Evolutionary conservation across 1,140 invertebrate genomes (phyloP).

Genomic region (Drosophila pallidifrons): DNA sequence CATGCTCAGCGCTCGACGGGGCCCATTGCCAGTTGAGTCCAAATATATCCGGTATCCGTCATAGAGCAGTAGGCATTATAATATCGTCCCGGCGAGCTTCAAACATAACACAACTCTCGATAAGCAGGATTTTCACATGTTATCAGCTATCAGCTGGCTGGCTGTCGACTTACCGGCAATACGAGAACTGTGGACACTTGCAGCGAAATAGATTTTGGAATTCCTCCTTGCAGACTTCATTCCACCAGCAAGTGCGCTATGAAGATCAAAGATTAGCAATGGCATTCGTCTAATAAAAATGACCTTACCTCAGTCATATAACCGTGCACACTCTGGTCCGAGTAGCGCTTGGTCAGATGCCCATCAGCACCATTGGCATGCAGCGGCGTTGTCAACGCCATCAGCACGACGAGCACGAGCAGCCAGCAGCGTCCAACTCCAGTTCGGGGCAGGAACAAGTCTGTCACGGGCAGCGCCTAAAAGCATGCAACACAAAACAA

Average conservation of each 20-base stretch:
- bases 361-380: slow-evolving; percentile 84
- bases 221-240: slow-evolving; percentile 96
- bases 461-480: slow-evolving; percentile 40
- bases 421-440: slow-evolving; percentile 24
- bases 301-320: slow-evolving; percentile 91
- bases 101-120: slow-evolving; percentile 26
- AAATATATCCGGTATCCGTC: slow-evolving; percentile 95
- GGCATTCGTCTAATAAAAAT: not conserved
- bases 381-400: slow-evolving; percentile 50
- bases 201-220: slow-evolving; percentile 94
- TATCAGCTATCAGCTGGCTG: not conserved
- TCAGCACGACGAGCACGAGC: slow-evolving; percentile 47
- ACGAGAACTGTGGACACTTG: slow-evolving; percentile 94
- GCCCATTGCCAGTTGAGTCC: slow-evolving; percentile 88
- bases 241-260: slow-evolving; percentile 96
- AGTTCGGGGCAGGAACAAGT: slow-evolving; percentile 15
- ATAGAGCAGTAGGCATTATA: slow-evolving; percentile 96
- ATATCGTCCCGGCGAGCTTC: slow-evolving; percentile 91
- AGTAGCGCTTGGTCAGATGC: slow-evolving; percentile 88
- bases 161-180: slow-evolving; percentile 88
- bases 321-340: slow-evolving; percentile 91
- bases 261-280: slow-evolving; percentile 1
- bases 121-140: not conserved
- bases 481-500: slow-evolving; percentile 32
- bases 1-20: slow-evolving; percentile 50